Evolutionary conservation across 1,140 invertebrate species (phyloP).

Genomic region (Trichonephila clavipes): DNA sequence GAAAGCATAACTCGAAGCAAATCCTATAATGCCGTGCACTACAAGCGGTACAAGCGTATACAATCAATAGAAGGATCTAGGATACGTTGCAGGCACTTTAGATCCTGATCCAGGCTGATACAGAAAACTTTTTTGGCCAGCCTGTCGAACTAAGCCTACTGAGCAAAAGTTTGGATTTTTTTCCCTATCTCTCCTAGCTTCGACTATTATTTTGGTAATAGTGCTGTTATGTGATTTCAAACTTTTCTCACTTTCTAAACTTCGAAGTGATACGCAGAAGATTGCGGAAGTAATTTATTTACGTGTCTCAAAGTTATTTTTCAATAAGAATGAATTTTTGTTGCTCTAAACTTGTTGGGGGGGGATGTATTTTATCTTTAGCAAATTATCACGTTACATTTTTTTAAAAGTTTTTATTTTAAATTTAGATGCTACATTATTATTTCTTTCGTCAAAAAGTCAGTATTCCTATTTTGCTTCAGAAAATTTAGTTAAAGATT

Average conservation of each 20-base stretch:
- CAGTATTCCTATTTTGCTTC: too few relatives aligned
- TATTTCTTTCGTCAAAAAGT: too few relatives aligned
- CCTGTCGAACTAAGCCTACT: conserved; percentile 35
- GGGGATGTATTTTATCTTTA: too few relatives aligned
- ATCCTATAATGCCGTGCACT: conserved; percentile 52
- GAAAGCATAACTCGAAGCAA: conserved; percentile 62
- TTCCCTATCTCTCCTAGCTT: not conserved
- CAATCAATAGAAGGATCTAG: conserved; percentile 59
- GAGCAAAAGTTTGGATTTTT: conserved; percentile 47
- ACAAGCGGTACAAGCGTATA: conserved; percentile 14
- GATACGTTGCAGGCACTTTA: conserved; percentile 42
- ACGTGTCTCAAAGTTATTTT: not conserved
- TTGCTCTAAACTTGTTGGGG: not conserved
- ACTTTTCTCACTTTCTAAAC: conserved; percentile 28
- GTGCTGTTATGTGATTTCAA: not conserved
- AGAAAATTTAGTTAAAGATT: too few relatives aligned
- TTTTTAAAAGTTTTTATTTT: too few relatives aligned
- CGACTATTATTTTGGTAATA: conserved; percentile 47
- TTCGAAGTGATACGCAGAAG: not conserved
- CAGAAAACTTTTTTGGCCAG: conserved; percentile 24
- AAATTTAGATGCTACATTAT: too few relatives aligned
- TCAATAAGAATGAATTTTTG: not conserved
- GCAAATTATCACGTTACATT: too few relatives aligned
- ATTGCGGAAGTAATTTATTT: conserved; percentile 2
- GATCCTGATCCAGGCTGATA: conserved; percentile 54